Percentiles rank a stretch among this genome's conserved stretches.
phyloP scores from a whole-genome alignment of 2,888 invertebrate genomes.

The Blera fallax region DNA sequence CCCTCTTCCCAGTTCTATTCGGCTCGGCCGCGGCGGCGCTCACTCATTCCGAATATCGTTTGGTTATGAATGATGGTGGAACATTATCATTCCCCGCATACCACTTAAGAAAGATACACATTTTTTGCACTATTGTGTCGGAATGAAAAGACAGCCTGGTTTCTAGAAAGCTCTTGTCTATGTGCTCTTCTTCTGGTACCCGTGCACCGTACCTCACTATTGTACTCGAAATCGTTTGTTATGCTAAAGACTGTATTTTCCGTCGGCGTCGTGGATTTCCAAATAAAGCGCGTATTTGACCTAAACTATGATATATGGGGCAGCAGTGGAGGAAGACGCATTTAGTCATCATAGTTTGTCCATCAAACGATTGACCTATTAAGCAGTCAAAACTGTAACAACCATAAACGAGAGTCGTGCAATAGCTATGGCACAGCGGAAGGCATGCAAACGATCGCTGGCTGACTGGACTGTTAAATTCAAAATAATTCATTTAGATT shows the following conservation, averaged over 20 bases:
- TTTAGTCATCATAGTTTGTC: slow-evolving; percentile 47
- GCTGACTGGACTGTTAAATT: slow-evolving; percentile 48
- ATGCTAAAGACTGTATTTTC: slow-evolving; percentile 48
- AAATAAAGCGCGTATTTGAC: slow-evolving; percentile 47
- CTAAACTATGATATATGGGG: slow-evolving; percentile 5
- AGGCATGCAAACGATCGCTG: slow-evolving; percentile 27
- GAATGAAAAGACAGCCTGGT: slow-evolving; percentile 40
- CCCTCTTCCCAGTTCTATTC: neutral
- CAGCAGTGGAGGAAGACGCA: slow-evolving; percentile 29
- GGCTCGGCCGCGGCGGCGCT: neutral
- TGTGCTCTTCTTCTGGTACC: neutral
- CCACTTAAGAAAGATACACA: slow-evolving; percentile 28
- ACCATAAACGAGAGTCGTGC: slow-evolving; percentile 55
- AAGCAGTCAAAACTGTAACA: slow-evolving; percentile 59
- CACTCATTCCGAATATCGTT: slow-evolving; percentile 43
- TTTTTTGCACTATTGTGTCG: slow-evolving; percentile 56
- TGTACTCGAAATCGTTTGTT: slow-evolving; percentile 42
- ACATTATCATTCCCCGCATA: slow-evolving; percentile 56
- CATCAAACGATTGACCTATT: slow-evolving; percentile 56
- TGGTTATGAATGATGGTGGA: slow-evolving; percentile 52
- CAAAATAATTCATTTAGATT: slow-evolving; percentile 18
- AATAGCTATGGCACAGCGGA: slow-evolving; percentile 14
- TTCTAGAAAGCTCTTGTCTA: slow-evolving; percentile 42
- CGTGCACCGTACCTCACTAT: neutral
- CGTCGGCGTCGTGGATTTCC: slow-evolving; percentile 29